Percentiles rank a stretch among this genome's conserved stretches.
Conservation (phyloP, 2,888 invertebrate species). For the Xestia xanthographa region DNA sequence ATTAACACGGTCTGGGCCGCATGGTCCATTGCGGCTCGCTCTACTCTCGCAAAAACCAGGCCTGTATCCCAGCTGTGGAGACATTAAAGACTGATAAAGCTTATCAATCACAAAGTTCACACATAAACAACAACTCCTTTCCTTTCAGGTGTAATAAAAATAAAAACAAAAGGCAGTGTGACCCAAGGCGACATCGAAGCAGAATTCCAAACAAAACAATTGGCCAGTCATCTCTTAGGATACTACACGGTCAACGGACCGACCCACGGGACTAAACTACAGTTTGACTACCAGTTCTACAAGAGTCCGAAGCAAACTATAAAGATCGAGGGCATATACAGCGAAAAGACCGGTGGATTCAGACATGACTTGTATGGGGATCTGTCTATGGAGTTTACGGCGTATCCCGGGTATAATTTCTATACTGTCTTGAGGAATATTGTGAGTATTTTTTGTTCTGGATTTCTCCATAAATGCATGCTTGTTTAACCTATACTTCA, state of each 20-base stretch:
- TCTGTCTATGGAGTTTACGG: slow-evolving; percentile 93
- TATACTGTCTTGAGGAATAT: slow-evolving; percentile 92
- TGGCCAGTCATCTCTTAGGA: slow-evolving; percentile 93
- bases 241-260: slow-evolving; percentile 91
- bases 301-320: slow-evolving; percentile 90
- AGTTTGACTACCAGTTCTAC: slow-evolving; percentile 92
- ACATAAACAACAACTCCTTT: background rate
- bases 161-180: slow-evolving; percentile 90
- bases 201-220: slow-evolving; percentile 94
- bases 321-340: slow-evolving; percentile 85
- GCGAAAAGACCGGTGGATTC: slow-evolving; percentile 90
- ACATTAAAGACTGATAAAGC: no score
- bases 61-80: no score
- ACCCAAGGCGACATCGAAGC: slow-evolving; percentile 94
- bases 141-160: slow-evolving; percentile 79
- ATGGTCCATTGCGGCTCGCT: no score
- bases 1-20: no score
- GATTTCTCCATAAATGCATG: no score
- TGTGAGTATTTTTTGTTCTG: no score
- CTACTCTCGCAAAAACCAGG: no score
- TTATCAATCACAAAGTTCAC: no score
- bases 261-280: slow-evolving; percentile 90
- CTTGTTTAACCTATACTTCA: no score
- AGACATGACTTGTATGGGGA: slow-evolving; percentile 92
- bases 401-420: slow-evolving; percentile 94